These are phyloP conservation scores for Cercopithecus mona DNA, from an alignment of 2,113 vertebrate species.

Conservation along the genomic window DNA sequence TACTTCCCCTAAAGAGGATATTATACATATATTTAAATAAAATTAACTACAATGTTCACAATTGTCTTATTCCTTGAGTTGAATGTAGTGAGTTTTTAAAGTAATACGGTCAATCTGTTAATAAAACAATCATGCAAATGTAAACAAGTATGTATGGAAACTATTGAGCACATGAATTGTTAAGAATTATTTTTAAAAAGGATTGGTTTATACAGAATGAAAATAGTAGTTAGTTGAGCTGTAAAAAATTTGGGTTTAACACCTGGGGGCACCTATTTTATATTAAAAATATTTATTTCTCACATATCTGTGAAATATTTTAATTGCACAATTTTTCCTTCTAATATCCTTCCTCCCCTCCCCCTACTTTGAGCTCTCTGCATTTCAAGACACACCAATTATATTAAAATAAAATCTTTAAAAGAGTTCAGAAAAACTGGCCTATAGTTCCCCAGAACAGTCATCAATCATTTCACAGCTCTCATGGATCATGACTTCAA, in stretches of 20 bases:
- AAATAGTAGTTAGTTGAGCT: constrained; percentile 79
- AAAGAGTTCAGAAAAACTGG: constrained; percentile 23
- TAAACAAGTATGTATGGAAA: constrained; percentile 48
- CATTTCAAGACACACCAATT: constrained; percentile 33
- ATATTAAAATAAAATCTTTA: constrained; percentile 9
- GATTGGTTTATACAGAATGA: constrained; percentile 71
- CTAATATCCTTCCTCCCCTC: not conserved
- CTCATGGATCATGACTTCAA: constrained; percentile 72
- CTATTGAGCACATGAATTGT: constrained; percentile 72
- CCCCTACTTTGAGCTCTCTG: constrained; percentile 18
- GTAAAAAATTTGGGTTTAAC: constrained; percentile 65
- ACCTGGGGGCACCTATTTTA: constrained; percentile 33
- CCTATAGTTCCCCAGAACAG: constrained; percentile 3
- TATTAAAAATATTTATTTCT: constrained; percentile 29
- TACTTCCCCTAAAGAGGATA: not conserved
- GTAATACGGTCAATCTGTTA: constrained; percentile 77
- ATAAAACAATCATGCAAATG: constrained; percentile 77
- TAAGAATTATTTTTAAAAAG: constrained; percentile 79
- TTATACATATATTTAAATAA: constrained; percentile 20
- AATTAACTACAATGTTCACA: not conserved
- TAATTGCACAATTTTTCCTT: constrained; percentile 20
- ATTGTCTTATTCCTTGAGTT: constrained; percentile 20
- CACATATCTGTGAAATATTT: constrained; percentile 43
- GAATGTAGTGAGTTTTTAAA: constrained; percentile 70
- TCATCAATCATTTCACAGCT: constrained; percentile 68